phyloP scores from a whole-genome alignment of 2,797 vertebrate species.

The Phalloptychus januarius region DNA sequence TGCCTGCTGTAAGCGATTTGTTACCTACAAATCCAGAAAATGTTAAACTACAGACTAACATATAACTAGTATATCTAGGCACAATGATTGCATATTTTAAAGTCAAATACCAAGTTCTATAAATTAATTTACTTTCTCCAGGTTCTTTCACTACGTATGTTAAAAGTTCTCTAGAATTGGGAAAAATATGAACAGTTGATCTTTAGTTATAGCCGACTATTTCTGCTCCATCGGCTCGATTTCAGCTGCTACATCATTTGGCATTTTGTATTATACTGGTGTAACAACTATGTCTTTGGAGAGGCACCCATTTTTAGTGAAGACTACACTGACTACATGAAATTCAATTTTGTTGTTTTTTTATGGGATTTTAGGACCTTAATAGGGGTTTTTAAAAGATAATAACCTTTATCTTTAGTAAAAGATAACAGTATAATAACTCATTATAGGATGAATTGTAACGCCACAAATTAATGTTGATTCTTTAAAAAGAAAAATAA shows the following conservation, averaged over 20 bases:
- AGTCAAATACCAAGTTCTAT: background rate
- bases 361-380: background rate
- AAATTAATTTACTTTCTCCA: background rate
- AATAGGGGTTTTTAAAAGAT: background rate
- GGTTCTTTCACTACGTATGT: background rate
- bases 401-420: too few relatives aligned
- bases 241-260: background rate
- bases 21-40: background rate
- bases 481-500: background rate
- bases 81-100: background rate
- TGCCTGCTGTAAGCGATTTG: background rate
- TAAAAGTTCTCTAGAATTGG: background rate
- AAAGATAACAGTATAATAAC: background rate
- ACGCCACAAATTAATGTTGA: background rate
- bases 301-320: background rate
- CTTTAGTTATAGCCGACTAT: background rate
- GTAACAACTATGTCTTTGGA: background rate
- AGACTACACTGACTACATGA: background rate
- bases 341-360: background rate
- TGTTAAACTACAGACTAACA: background rate
- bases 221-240: background rate
- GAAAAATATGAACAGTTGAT: background rate
- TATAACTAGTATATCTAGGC: background rate
- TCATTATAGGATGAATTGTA: background rate
- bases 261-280: background rate